Percentiles rank a stretch among this genome's conserved stretches.
phyloP scores from a whole-genome alignment of 2,797 vertebrate species.

The Cercopithecus hamlyni region DNA sequence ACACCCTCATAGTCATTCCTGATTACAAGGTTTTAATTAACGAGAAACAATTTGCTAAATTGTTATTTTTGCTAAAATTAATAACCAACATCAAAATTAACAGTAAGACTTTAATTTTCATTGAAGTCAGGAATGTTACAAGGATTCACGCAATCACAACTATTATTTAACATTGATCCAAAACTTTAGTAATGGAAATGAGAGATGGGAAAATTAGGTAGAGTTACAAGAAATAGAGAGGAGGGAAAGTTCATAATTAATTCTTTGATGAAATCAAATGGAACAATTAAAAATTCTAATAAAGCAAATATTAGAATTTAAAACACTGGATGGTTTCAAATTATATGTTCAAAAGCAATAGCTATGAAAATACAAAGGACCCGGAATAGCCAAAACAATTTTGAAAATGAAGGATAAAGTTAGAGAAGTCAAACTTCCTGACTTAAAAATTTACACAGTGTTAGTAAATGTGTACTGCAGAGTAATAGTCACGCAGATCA shows the following conservation, averaged over 20 bases:
- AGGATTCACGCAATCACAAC: neutral
- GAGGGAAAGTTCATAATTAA: neutral
- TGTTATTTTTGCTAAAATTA: slow-evolving; percentile 46
- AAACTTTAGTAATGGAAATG: neutral
- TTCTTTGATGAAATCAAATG: neutral
- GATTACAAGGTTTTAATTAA: slow-evolving; percentile 39
- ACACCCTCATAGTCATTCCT: neutral
- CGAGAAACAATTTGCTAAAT: slow-evolving; percentile 25
- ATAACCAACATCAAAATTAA: slow-evolving; percentile 25
- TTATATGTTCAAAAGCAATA: neutral
- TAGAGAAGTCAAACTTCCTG: neutral
- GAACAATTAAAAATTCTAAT: neutral
- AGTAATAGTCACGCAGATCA: neutral
- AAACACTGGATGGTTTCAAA: neutral
- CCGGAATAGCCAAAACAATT: neutral
- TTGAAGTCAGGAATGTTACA: neutral
- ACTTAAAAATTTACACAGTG: neutral
- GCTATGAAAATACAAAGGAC: neutral
- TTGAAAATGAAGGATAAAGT: neutral
- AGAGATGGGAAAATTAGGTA: neutral
- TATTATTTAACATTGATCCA: neutral
- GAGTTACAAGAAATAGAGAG: neutral
- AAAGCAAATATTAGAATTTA: neutral
- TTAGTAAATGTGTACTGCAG: neutral
- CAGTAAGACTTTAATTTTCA: slow-evolving; percentile 28